These are phyloP conservation scores for Muntiacus reevesi DNA, from an alignment of 2,113 vertebrate species.

Conservation along the genomic window DNA sequence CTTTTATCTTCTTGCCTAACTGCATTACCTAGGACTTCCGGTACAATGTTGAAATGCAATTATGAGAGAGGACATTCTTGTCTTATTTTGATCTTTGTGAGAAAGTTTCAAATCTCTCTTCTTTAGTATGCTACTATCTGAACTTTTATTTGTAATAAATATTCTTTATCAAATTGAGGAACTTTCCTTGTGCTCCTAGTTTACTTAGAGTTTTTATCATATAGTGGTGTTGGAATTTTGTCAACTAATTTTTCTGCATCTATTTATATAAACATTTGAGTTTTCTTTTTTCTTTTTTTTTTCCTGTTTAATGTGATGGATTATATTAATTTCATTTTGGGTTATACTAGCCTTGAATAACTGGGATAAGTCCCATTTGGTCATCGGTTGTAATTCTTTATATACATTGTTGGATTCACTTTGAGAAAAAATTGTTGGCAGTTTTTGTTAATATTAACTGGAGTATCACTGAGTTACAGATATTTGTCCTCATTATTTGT, in stretches of 20 bases:
- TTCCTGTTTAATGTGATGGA: neutral
- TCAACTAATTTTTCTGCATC: neutral
- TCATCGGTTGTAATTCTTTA: neutral
- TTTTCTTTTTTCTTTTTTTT: neutral
- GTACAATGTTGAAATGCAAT: neutral
- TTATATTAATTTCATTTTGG: neutral
- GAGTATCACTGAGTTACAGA: neutral
- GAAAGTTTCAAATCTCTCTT: neutral
- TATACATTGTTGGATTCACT: neutral
- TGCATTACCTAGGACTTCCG: neutral
- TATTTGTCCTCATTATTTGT: neutral
- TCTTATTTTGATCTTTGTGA: neutral
- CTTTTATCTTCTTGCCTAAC: neutral
- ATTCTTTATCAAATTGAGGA: neutral
- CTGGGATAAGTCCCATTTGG: neutral
- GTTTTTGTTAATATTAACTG: neutral
- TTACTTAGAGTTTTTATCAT: neutral
- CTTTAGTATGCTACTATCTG: neutral
- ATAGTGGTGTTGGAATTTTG: neutral
- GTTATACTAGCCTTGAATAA: neutral
- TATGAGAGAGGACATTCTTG: neutral
- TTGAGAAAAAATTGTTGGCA: neutral
- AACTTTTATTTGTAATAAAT: neutral
- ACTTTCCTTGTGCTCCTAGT: neutral
- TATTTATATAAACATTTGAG: neutral